Evolutionary conservation across 2,888 invertebrate species (phyloP).

Genomic region (Fabriciana adippe): DNA sequence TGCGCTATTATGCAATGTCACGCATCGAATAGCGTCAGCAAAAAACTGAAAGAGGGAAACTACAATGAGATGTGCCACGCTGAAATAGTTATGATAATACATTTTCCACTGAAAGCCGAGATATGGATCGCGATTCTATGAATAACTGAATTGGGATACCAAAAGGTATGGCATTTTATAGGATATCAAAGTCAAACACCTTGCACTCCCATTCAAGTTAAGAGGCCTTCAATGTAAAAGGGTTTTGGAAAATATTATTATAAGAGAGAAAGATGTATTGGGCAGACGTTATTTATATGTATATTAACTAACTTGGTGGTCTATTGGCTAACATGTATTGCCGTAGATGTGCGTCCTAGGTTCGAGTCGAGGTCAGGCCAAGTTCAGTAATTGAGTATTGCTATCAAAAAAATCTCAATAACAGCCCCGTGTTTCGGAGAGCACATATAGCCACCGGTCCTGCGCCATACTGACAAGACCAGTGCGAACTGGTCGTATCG

Average conservation of each 20-base stretch:
- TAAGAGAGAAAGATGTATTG: no score
- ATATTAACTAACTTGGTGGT: no score
- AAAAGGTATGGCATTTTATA: conserved; percentile 63
- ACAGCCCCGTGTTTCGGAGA: no score
- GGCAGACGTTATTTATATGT: no score
- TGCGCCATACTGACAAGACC: no score
- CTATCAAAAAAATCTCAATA: no score
- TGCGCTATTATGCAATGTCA: conserved; percentile 23
- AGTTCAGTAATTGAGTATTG: no score
- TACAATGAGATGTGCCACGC: conserved; percentile 27
- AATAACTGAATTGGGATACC: conserved; percentile 64
- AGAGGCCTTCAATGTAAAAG: conserved; percentile 2
- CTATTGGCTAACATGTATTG: no score
- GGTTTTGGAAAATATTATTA: neutral
- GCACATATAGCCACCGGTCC: no score
- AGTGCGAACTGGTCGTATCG: no score
- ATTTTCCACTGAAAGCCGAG: conserved; percentile 34
- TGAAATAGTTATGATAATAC: conserved; percentile 36
- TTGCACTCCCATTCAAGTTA: conserved; percentile 14
- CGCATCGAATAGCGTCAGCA: conserved; percentile 20
- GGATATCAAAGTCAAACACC: conserved; percentile 58
- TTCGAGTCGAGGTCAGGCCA: no score
- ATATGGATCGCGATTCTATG: conserved; percentile 60
- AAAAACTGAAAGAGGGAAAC: conserved; percentile 22
- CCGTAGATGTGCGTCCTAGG: no score